Evolutionary conservation across 2,888 invertebrate species (phyloP), one percentile per base, ranked within the genome.

Genomic region (Ormyrus nitidulus): DNA sequence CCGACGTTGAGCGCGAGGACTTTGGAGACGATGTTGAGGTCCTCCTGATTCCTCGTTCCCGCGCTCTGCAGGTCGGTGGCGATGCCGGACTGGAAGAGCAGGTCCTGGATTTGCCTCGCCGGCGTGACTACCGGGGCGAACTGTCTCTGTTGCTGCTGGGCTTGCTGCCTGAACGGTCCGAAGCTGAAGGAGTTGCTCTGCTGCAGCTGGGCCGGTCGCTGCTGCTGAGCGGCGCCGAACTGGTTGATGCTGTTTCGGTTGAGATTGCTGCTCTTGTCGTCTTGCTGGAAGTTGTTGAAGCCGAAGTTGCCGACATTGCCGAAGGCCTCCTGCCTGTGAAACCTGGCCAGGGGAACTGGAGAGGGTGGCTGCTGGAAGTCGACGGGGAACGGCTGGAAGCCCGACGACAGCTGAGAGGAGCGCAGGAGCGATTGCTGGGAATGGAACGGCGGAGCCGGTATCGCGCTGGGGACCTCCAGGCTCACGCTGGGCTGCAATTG

Each of bases 21-120:
- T 91, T 96, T 96, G 65, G 95, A 94, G 54, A 96, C 95, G 86
- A 96, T 95, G 88, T 95, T 95, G 71, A 96, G 91, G 90, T 96
- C 96, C 88, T 96, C 96, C 77, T 93, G 93, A 82, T 91, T 91
- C 84, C 93, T 92, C 49, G 86, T 86, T 6, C 85, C 86, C 0
- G 82, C 84, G 13, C 85, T 86, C n/a, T 87, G 86, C 9, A 90
- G 82, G 54, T 90, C 89, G 0, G 85, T 86, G 61, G 93, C 93
- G 59, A 95, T 92, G 54, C 95, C 95, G 69, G 94, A 94, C 88
- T 94, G 94, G 70, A 92, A 92, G 19, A 95, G 88, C 64, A 95
- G 90, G 84, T 93, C 93, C 85, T 94, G 94, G 66, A 95, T 91
- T 85, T 95, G 94, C 53, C 92, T 90, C 68, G 93, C 93, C 88